phyloP scores from a whole-genome alignment of 2,888 invertebrate genomes.

The Chesias legatella region DNA sequence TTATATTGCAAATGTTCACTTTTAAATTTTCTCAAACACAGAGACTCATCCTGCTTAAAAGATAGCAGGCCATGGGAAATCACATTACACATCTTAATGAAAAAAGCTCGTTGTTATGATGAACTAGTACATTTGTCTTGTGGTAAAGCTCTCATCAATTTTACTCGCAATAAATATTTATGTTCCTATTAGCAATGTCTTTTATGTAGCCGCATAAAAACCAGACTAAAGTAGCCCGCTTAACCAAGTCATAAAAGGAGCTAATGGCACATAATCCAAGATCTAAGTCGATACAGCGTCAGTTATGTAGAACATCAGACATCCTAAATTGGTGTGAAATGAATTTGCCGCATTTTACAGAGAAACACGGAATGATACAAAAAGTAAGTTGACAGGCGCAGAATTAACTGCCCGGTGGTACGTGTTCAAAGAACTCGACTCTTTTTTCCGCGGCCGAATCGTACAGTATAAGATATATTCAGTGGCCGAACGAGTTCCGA shows the following conservation, averaged over 20 bases:
- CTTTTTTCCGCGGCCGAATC: no score
- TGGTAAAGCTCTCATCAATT: no score
- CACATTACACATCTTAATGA: no score
- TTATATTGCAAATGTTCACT: no score
- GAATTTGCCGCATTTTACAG: slow-evolving; percentile 37
- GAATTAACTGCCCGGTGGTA: slow-evolving; percentile 52
- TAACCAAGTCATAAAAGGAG: slow-evolving; percentile 19
- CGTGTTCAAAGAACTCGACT: slow-evolving; percentile 57
- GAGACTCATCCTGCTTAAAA: no score
- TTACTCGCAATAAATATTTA: slow-evolving; percentile 15
- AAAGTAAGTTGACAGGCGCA: slow-evolving; percentile 48
- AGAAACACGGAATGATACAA: slow-evolving; percentile 33
- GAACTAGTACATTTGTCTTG: no score
- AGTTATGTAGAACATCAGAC: slow-evolving; percentile 22
- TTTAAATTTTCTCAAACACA: no score
- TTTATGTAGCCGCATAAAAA: slow-evolving; percentile 13
- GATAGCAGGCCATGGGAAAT: no score
- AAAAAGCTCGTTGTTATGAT: neutral
- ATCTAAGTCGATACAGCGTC: slow-evolving; percentile 17
- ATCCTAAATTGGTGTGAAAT: slow-evolving; percentile 43
- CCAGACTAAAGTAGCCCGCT: slow-evolving; percentile 7
- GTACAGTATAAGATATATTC: slow-evolving; percentile 8
- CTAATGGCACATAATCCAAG: slow-evolving; percentile 14
- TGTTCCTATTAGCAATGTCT: slow-evolving; percentile 19
- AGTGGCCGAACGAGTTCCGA: slow-evolving; percentile 41